These are phyloP conservation scores for Clanis bilineata DNA, from an alignment of 2,888 invertebrate genomes.

Conservation along the genomic window DNA sequence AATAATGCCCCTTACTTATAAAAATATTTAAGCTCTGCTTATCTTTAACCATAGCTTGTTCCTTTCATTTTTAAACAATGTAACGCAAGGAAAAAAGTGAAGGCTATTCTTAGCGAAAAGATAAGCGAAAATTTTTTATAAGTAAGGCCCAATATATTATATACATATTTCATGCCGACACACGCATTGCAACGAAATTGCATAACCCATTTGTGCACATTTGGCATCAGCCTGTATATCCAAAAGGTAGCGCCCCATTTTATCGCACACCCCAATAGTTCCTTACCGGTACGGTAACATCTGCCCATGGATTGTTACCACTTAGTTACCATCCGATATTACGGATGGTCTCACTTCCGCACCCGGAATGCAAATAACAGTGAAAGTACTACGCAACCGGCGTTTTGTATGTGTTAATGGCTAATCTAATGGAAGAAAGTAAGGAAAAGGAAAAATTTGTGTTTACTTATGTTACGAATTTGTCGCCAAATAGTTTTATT, in stretches of 20 bases:
- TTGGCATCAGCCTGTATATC: conserved; percentile 45
- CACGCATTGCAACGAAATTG: no score
- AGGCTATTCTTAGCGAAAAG: no score
- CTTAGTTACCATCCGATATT: conserved; percentile 32
- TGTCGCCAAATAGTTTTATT: no score
- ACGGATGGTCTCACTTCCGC: conserved; percentile 47
- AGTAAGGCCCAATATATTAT: no score
- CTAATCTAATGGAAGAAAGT: conserved; percentile 8
- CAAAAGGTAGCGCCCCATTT: conserved; percentile 33
- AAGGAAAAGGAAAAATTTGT: background rate
- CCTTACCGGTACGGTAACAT: conserved; percentile 70
- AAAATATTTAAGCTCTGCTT: no score
- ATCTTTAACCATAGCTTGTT: no score
- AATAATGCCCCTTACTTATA: no score
- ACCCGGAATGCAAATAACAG: conserved; percentile 36
- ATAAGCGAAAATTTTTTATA: no score
- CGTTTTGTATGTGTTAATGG: conserved; percentile 19
- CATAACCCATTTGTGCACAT: background rate
- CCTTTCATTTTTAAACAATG: no score
- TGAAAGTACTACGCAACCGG: conserved; percentile 52
- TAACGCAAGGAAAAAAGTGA: no score
- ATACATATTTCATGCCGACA: no score
- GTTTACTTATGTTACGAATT: background rate
- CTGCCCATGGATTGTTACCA: conserved; percentile 50
- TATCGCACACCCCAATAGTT: conserved; percentile 43